Base-by-base conservation (phyloP, 2,888 invertebrate genomes). In the Erpobdella octoculata region DNA sequence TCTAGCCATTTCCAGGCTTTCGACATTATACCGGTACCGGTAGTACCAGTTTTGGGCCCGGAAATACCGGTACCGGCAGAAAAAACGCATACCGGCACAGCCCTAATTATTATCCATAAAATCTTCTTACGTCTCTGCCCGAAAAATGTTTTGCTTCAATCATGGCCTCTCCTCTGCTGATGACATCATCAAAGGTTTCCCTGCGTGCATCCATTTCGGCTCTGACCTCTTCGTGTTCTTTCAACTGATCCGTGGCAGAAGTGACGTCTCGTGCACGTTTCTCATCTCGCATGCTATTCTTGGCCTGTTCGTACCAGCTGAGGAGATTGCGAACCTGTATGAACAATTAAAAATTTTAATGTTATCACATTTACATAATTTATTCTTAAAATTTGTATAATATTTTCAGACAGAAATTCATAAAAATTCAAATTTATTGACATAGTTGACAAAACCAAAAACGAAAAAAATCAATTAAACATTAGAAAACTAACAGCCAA, bases 131-230 rank as follows among this genome's bases (percentile, higher is more conserved):
- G 84, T 85, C 85, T 53, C 79, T 80, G 18, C 77, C 88, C 4
- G 91, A 90, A 82, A 90, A 91, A 81, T 96, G 95, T 0, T 89
- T 89, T 0, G 88, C 89, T 78, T 89, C 89, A 31, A 93, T 89
- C 88, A 97, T 91, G 21, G 88, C 88, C 77, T 91, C 91, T 90
- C 98, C 98, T 33, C 97, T 88, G 25, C 91, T 89, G 79, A 96
- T 90, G 84, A 97, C 96, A 18, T 90, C 89, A 6, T 91, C 88
- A 84, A 99, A 92, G 84, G 93, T 96, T 83, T 97, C 97, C 82
- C 96, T 94, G 78, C 98, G 88, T 0, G 97, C 92, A 81, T 98
- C 98, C 78, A 98, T 95, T 86, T 99, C 98, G 2, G 97, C 95
- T 84, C 95, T 95, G 73, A 97, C 87, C 67, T 76, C 74, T 18